Evolutionary conservation across 2,888 invertebrate genomes (phyloP).

Genomic region (Ypsolopha sequella): DNA sequence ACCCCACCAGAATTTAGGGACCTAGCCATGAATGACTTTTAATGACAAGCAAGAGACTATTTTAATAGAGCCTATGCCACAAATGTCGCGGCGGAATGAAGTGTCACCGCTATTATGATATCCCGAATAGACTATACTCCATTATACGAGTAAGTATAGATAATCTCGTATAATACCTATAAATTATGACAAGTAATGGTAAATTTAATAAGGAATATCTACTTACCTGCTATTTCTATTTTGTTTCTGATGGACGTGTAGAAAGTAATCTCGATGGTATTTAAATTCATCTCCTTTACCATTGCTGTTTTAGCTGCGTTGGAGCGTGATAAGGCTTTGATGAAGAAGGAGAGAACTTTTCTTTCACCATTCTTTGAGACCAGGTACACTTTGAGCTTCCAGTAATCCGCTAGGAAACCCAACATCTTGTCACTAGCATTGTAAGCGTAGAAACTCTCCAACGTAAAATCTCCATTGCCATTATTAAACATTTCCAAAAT

Average conservation of each 20-base stretch:
- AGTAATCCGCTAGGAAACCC: slow-evolving; percentile 55
- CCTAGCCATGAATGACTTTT: too few species aligned
- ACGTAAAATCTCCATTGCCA: slow-evolving; percentile 14
- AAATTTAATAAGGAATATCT: background rate
- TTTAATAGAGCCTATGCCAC: too few species aligned
- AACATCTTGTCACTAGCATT: slow-evolving; percentile 54
- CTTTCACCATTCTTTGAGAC: slow-evolving; percentile 15
- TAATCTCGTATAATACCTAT: too few species aligned
- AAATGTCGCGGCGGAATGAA: too few species aligned
- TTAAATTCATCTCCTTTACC: slow-evolving; percentile 40
- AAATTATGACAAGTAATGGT: too few species aligned
- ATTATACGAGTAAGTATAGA: too few species aligned
- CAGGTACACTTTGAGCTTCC: slow-evolving; percentile 37
- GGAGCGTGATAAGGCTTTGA: slow-evolving; percentile 41
- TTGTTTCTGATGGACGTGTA: slow-evolving; percentile 36
- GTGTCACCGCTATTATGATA: too few species aligned
- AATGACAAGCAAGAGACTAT: too few species aligned
- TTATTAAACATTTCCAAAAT: slow-evolving; percentile 25
- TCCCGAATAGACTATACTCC: too few species aligned
- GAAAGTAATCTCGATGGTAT: slow-evolving; percentile 43
- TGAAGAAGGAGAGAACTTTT: slow-evolving; percentile 33
- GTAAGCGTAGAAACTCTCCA: slow-evolving; percentile 26
- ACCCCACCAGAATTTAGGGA: too few species aligned
- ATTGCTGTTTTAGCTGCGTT: slow-evolving; percentile 50
- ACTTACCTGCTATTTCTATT: slow-evolving; percentile 35